These are phyloP conservation scores for Tachina grossa DNA, from an alignment of 2,888 invertebrate species.

Conservation along the genomic window DNA sequence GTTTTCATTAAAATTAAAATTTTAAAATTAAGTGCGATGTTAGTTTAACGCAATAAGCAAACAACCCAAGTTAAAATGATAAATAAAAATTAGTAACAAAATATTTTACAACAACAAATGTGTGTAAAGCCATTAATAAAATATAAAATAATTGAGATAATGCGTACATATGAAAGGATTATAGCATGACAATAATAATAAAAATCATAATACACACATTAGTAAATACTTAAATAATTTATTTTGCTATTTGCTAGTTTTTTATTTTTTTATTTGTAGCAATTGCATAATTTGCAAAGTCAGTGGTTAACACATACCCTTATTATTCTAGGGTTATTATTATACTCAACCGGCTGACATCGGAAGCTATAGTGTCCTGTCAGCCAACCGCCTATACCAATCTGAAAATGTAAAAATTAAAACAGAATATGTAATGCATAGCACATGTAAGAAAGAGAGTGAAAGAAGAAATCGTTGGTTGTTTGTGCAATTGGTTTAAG, in stretches of 20 bases:
- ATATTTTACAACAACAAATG: background rate
- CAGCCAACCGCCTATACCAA: conserved; percentile 96
- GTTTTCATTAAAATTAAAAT: background rate
- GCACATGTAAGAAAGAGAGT: background rate
- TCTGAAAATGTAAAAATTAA: conserved; percentile 84
- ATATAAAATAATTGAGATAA: background rate
- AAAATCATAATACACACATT: background rate
- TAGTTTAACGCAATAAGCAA: background rate
- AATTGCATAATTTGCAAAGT: conserved; percentile 6
- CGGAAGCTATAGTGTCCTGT: conserved; percentile 96
- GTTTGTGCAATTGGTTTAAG: background rate
- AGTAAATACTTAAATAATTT: background rate
- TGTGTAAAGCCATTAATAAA: too few relatives aligned
- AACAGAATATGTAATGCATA: conserved; percentile 49
- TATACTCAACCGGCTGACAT: conserved; percentile 98
- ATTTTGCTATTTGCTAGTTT: conserved; percentile 30
- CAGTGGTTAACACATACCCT: conserved; percentile 87
- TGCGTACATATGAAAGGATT: background rate
- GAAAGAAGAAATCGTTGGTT: background rate
- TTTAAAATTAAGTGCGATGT: conserved; percentile 1
- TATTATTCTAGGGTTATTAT: conserved; percentile 93
- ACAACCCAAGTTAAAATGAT: background rate
- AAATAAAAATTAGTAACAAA: conserved; percentile 19
- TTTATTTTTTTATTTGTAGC: conserved; percentile 24
- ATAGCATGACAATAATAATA: background rate